Evolutionary conservation across 2,888 invertebrate species (phyloP).

Genomic region (Agonum fuliginosum): DNA sequence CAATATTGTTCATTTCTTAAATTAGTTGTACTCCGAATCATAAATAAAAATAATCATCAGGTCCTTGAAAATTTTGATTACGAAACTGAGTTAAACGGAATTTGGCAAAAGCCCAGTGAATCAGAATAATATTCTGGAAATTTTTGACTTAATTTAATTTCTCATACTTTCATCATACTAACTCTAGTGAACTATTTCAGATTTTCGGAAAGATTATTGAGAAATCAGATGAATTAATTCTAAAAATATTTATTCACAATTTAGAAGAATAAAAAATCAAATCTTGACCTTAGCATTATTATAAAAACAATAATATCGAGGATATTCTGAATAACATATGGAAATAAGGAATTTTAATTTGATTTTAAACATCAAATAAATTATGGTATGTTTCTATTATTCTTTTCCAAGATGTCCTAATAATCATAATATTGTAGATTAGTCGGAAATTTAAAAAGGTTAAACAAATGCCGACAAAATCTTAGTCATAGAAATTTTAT

Average conservation of each 20-base stretch:
- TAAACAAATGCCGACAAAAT: background rate
- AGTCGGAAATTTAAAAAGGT: slow-evolving; percentile 1
- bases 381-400: too few relatives aligned
- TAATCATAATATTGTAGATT: background rate
- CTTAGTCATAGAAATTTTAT: too few relatives aligned
- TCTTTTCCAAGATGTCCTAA: background rate
- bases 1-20: slow-evolving; percentile 41
- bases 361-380: background rate
- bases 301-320: background rate
- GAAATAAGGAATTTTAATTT: background rate
- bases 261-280: background rate
- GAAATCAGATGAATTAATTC: too few relatives aligned
- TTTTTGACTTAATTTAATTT: too few relatives aligned
- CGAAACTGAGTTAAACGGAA: slow-evolving; percentile 8
- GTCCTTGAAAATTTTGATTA: slow-evolving; percentile 32
- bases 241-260: background rate
- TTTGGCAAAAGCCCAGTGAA: background rate
- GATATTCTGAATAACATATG: background rate
- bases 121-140: background rate
- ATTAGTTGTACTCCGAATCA: slow-evolving; percentile 7
- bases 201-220: too few relatives aligned
- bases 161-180: too few relatives aligned
- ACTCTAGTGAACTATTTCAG: too few relatives aligned
- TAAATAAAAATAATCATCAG: slow-evolving; percentile 1
- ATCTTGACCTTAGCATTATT: background rate